Base-by-base conservation (phyloP, 2,113 vertebrate genomes). In the Mustela nigripes region DNA sequence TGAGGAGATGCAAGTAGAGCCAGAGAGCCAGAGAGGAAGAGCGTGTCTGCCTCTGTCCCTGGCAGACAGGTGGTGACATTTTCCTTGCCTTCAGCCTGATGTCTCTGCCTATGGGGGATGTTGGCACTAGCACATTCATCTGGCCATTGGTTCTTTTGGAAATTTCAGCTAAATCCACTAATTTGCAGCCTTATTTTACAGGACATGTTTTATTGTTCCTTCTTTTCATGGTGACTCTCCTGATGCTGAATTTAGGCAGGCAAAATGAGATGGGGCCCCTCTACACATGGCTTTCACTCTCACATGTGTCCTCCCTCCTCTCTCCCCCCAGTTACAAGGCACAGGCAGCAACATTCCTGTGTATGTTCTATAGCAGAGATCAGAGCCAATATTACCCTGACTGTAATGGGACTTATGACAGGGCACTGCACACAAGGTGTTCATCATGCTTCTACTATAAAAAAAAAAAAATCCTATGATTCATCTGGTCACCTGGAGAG, bases 261-360 rank as follows among this genome's bases (percentile, higher is more conserved):
- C 7, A 4, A 21, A 65, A 26, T 9, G 60, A 28, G 39, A 16
- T 9, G 73, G 33, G 60, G 15, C 7, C 31, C 65, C 16, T 28
- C 31, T 33, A 0, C 12, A 5, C 18, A 1, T 3, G 7, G 12
- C 26, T 50, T 22, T 39, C 58, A 22, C 8, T 6, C 42, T 28
- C 45, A 56, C 45, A 2, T 24, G 19, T 3, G 19, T n/a, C 21
- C 10, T 56, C 8, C 50, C 26, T 1, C 24, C 4, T 6, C 39
- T 60, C 14, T 33, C 24, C 45, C 11, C 15, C 31, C 10, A 81
- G 42, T 67, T 56, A n/a, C 36, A 82, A 60, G n/a, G 33, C 63
- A 65, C 7, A 26, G 33, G 26, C 0, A 71, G 36, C 71, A 76
- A 4, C 10, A 19, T 5, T 31, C 12, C 11, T 76, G 58, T 2